phyloP scores from a whole-genome alignment of 2,888 invertebrate species.

The Icerya purchasi region DNA sequence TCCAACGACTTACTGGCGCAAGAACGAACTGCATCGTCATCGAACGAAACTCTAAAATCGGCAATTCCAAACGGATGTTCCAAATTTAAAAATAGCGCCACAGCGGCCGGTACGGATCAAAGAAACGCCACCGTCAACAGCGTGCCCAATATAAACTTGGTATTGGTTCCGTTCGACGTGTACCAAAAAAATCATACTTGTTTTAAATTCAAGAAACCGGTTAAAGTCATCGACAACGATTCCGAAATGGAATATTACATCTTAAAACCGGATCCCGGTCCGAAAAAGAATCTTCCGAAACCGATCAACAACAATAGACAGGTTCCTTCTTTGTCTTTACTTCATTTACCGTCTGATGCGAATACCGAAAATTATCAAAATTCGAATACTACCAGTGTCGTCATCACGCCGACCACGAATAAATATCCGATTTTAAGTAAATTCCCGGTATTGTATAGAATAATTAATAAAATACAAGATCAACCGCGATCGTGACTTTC shows the following conservation, averaged over 20 bases:
- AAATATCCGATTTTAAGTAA: not conserved
- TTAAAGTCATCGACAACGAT: conserved; percentile 1
- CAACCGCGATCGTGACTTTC: not conserved
- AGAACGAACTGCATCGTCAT: not conserved
- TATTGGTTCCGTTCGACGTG: conserved; percentile 6
- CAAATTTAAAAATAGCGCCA: not conserved
- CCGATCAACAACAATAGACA: too few relatives aligned
- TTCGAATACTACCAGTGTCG: not conserved
- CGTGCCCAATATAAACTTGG: conserved; percentile 8
- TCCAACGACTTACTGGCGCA: not conserved
- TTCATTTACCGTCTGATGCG: not conserved
- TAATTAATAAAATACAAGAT: conserved; percentile 2
- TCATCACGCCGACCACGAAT: not conserved
- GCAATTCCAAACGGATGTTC: not conserved
- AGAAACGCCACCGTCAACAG: not conserved
- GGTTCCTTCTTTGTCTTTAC: too few relatives aligned
- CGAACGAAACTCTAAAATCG: not conserved
- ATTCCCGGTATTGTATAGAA: conserved; percentile 1
- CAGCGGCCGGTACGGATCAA: not conserved
- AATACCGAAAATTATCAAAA: not conserved
- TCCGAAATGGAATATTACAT: conserved; percentile 6
- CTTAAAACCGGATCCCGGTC: conserved; percentile 7
- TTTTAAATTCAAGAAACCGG: not conserved
- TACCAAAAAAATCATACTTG: not conserved
- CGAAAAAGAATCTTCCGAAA: not conserved